These are phyloP conservation scores for Tridacna crocea DNA, from an alignment of 2,888 invertebrate genomes.

Conservation along the genomic window DNA sequence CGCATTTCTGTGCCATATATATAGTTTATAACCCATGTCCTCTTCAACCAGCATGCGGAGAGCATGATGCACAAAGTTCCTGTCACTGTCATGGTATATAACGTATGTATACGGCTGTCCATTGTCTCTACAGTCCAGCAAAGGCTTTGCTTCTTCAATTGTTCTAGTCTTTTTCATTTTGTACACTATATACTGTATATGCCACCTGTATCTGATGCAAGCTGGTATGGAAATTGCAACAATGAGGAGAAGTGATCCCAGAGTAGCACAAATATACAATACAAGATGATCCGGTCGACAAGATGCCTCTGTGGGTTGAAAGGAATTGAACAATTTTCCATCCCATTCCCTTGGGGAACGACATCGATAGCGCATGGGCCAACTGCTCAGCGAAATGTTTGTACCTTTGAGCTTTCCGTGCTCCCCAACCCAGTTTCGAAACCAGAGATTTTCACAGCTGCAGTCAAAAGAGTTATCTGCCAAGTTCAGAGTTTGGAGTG, in stretches of 20 bases:
- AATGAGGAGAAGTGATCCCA: background rate
- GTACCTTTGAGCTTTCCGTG: background rate
- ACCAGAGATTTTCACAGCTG: conserved; percentile 33
- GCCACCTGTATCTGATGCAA: conserved; percentile 12
- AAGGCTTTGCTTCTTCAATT: background rate
- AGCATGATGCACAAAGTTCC: conserved; percentile 12
- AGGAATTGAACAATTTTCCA: background rate
- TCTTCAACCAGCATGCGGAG: conserved; percentile 17
- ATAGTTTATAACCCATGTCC: conserved; percentile 6
- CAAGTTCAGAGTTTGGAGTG: conserved; percentile 9
- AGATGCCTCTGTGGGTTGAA: background rate
- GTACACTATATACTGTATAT: conserved; percentile 7
- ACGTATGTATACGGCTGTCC: conserved; percentile 19
- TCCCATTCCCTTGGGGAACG: background rate
- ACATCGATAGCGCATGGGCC: conserved; percentile 9
- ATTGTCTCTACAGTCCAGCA: background rate
- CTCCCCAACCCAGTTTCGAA: conserved; percentile 29
- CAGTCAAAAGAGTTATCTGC: conserved; percentile 30
- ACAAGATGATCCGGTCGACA: background rate
- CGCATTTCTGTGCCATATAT: conserved; percentile 26
- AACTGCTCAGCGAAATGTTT: background rate
- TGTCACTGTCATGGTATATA: conserved; percentile 30
- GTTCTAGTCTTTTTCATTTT: background rate
- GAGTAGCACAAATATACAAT: background rate
- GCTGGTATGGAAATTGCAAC: background rate